phyloP scores from a whole-genome alignment of 2,888 invertebrate species.

The Lysandra bellargus region DNA sequence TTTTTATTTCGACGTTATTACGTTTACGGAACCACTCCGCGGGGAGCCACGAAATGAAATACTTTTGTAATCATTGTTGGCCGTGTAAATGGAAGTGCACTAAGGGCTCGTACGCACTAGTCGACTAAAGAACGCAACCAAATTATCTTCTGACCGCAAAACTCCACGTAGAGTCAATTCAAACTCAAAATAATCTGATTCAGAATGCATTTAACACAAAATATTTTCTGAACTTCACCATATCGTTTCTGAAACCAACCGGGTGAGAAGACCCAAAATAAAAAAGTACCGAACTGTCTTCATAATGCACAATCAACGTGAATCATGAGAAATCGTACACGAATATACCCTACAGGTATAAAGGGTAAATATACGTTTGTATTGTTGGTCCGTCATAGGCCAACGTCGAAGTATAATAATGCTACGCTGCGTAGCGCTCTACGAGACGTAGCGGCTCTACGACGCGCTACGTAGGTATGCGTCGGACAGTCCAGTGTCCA shows the following conservation, averaged over 20 bases:
- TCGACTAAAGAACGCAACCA: not conserved
- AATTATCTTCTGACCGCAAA: not conserved
- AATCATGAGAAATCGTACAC: too few species aligned
- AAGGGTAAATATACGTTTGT: too few species aligned
- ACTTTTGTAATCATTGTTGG: conserved; percentile 45
- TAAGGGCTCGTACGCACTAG: conserved; percentile 18
- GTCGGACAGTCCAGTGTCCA: too few species aligned
- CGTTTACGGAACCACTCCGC: conserved; percentile 35
- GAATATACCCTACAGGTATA: too few species aligned
- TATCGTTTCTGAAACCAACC: too few species aligned
- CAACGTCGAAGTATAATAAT: too few species aligned
- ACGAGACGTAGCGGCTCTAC: not conserved
- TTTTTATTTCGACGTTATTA: conserved; percentile 33
- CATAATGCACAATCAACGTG: too few species aligned
- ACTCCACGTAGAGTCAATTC: too few species aligned
- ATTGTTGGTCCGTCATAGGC: too few species aligned
- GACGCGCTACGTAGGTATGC: not conserved
- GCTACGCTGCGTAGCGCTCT: not conserved
- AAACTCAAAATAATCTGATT: not conserved
- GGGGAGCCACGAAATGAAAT: conserved; percentile 45
- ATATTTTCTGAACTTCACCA: not conserved
- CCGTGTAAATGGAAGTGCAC: conserved; percentile 44
- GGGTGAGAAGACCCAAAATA: not conserved
- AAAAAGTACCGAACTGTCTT: not conserved
- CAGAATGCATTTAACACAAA: not conserved